These are phyloP conservation scores for Drosophila pandora DNA, from an alignment of 1,140 invertebrate genomes.

Conservation along the genomic window DNA sequence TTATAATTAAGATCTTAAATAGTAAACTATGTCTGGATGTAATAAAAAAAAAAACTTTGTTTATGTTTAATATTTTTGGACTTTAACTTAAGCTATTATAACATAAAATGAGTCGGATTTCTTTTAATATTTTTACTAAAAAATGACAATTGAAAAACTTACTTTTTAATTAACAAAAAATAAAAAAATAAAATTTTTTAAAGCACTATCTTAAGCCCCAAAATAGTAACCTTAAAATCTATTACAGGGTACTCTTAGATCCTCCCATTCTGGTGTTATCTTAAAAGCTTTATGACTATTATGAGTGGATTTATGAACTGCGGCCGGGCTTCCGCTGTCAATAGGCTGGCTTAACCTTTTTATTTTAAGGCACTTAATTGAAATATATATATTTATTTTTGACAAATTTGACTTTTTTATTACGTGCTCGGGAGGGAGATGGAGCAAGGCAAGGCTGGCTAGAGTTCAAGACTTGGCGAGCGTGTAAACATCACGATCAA, in stretches of 20 bases:
- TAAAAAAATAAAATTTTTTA: not conserved
- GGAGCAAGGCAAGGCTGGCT: constrained; percentile 11
- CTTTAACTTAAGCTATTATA: too few relatives aligned
- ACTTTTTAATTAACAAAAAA: not conserved
- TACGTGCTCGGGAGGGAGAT: constrained; percentile 23
- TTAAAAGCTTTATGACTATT: constrained; percentile 26
- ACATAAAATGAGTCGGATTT: too few relatives aligned
- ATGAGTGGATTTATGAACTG: constrained; percentile 32
- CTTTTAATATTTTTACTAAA: too few relatives aligned
- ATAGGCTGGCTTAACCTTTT: constrained; percentile 38
- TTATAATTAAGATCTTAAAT: not conserved
- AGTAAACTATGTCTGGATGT: not conserved
- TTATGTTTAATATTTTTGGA: too few relatives aligned
- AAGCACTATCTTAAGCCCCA: not conserved
- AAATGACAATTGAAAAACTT: too few relatives aligned
- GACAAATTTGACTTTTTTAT: constrained; percentile 42
- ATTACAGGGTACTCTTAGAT: constrained; percentile 8
- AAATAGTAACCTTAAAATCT: not conserved
- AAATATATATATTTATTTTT: constrained; percentile 42
- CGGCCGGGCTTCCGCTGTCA: constrained; percentile 45
- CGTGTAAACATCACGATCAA: constrained; percentile 38
- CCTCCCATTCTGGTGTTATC: constrained; percentile 8
- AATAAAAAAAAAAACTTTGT: not conserved
- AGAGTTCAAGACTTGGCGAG: constrained; percentile 35
- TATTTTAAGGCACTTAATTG: constrained; percentile 16